Evolutionary conservation across 2,113 vertebrate genomes (phyloP).

Genomic region (Boulengeromyrus knoepffleri): DNA sequence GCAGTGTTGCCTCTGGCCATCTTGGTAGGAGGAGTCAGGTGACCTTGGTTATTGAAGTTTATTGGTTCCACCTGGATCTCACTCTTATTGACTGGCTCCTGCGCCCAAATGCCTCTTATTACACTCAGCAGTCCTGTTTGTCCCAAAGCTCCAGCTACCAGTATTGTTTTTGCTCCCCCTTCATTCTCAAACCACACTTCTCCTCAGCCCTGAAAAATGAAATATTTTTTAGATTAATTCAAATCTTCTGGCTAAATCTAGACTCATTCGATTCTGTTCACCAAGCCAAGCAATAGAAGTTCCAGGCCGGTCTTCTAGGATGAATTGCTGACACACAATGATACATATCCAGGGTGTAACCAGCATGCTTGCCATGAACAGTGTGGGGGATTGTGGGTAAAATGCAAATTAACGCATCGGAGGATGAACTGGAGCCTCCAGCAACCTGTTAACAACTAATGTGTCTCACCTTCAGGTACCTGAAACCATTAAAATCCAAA

Average conservation of each 20-base stretch:
- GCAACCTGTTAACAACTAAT: neutral
- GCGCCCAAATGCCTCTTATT: neutral
- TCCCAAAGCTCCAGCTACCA: neutral
- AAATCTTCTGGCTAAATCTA: neutral
- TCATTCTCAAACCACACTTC: neutral
- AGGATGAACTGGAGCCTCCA: neutral
- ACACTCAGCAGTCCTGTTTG: neutral
- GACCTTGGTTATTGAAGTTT: neutral
- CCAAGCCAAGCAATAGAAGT: neutral
- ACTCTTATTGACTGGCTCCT: neutral
- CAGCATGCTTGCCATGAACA: neutral
- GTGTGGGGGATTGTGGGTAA: neutral
- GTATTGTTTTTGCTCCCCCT: neutral
- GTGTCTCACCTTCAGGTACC: neutral
- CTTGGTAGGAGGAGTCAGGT: neutral
- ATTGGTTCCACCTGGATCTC: neutral
- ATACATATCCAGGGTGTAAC: neutral
- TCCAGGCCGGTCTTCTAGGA: neutral
- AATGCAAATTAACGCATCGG: neutral
- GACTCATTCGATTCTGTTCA: neutral
- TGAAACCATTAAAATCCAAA: neutral
- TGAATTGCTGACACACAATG: neutral
- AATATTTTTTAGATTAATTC: neutral
- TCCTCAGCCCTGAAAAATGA: neutral
- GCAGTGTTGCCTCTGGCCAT: neutral